Evolutionary conservation across 2,888 invertebrate species (phyloP).

Genomic region (Teleiodes luculella): DNA sequence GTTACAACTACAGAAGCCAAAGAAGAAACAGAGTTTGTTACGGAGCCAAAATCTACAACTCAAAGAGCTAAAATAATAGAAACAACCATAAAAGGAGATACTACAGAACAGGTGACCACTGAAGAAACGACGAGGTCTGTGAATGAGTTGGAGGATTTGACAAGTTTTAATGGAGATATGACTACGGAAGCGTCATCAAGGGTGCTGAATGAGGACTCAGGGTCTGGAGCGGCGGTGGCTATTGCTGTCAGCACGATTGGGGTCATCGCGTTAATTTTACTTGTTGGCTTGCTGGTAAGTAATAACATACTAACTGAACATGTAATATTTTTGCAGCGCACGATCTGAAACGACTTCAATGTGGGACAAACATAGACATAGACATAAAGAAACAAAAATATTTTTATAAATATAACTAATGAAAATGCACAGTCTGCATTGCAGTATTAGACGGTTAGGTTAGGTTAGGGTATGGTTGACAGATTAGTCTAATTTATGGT

Average conservation of each 20-base stretch:
- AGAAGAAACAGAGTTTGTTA: constrained; percentile 23
- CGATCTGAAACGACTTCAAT: too few species aligned
- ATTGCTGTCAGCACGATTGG: constrained; percentile 90
- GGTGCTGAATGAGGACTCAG: constrained; percentile 57
- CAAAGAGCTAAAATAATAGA: constrained; percentile 39
- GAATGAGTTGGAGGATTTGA: constrained; percentile 47
- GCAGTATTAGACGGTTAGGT: too few species aligned
- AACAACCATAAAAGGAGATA: constrained; percentile 37
- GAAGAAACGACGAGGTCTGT: constrained; percentile 47
- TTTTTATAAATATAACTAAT: too few species aligned
- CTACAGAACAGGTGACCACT: constrained; percentile 36
- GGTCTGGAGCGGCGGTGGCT: constrained; percentile 86
- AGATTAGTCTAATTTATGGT: too few species aligned
- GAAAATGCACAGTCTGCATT: too few species aligned
- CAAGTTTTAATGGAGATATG: constrained; percentile 48
- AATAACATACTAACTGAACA: background rate
- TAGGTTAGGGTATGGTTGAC: too few species aligned
- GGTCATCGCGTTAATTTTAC: constrained; percentile 85
- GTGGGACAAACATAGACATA: too few species aligned
- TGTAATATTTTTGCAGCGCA: too few species aligned
- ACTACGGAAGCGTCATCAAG: constrained; percentile 57
- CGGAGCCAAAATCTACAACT: constrained; percentile 31
- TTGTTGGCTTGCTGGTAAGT: constrained; percentile 88
- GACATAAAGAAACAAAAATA: too few species aligned
- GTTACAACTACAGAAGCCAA: constrained; percentile 22